phyloP scores from a whole-genome alignment of 2,888 invertebrate genomes.

The Dexiosoma caninum region DNA sequence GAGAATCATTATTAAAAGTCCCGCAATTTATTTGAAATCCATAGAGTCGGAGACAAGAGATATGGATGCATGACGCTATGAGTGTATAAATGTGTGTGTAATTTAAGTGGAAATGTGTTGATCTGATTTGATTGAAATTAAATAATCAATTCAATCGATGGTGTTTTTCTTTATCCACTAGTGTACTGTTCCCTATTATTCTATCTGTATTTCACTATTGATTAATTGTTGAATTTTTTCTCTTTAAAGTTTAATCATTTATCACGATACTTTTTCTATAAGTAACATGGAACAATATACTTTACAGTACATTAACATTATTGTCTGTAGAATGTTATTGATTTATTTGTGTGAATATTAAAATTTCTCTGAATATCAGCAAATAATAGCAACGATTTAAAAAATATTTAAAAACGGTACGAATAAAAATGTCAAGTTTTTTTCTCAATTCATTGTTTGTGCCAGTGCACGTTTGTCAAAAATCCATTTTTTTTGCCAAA shows the following conservation, averaged over 20 bases:
- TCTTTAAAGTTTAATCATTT: background rate
- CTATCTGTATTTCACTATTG: background rate
- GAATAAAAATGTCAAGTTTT: no score
- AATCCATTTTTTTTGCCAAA: no score
- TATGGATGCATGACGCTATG: background rate
- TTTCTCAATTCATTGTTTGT: no score
- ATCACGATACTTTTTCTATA: background rate
- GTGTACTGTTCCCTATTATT: background rate
- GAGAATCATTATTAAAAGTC: conserved; percentile 18
- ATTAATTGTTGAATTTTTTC: conserved; percentile 10
- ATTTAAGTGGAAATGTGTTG: conserved; percentile 16
- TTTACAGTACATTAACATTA: no score
- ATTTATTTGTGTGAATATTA: no score
- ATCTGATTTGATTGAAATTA: conserved; percentile 65
- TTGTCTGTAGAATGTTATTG: no score
- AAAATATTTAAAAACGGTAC: no score
- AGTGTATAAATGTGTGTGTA: background rate
- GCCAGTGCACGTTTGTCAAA: no score
- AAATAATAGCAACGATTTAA: no score
- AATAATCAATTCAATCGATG: conserved; percentile 71
- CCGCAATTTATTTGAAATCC: conserved; percentile 1
- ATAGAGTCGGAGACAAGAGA: background rate
- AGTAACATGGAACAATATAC: background rate
- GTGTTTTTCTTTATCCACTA: conserved; percentile 50
- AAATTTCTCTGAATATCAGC: no score